These are phyloP conservation scores for Zeugodacus cucurbitae DNA, from an alignment of 1,140 invertebrate genomes.

Conservation along the genomic window DNA sequence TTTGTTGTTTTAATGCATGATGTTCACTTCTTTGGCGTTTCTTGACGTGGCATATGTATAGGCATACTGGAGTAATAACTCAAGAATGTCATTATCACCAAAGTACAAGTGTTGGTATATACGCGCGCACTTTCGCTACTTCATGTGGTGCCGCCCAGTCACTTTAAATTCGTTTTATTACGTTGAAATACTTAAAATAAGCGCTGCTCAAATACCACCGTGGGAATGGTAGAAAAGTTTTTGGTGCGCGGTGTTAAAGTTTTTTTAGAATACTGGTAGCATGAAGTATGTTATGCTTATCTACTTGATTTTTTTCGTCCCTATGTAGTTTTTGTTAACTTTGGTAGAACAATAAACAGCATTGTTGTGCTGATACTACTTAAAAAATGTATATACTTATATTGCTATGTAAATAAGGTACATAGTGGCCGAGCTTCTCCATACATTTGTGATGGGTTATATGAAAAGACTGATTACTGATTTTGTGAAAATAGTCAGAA, in stretches of 20 bases:
- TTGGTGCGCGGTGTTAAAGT: background rate
- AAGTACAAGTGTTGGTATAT: background rate
- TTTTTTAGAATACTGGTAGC: background rate
- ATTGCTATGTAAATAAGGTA: too few species aligned
- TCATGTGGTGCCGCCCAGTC: background rate
- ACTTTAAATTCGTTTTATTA: background rate
- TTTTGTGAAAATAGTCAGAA: too few species aligned
- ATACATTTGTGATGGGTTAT: too few species aligned
- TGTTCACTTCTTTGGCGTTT: background rate
- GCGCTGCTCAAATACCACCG: conserved; percentile 11
- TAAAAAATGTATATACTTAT: background rate
- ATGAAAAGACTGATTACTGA: too few species aligned
- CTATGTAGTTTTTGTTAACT: background rate
- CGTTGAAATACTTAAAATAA: background rate
- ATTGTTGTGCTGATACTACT: background rate
- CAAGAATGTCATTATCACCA: background rate
- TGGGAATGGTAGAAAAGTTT: background rate
- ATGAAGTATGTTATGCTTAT: background rate
- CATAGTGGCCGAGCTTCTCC: too few species aligned
- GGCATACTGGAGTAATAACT: background rate
- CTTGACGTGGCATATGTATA: background rate
- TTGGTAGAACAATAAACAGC: background rate
- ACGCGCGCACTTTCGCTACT: background rate
- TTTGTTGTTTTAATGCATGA: background rate
- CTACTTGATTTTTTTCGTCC: background rate